Conservation (phyloP, 2,797 vertebrate species). For the Simalia tracyae region DNA sequence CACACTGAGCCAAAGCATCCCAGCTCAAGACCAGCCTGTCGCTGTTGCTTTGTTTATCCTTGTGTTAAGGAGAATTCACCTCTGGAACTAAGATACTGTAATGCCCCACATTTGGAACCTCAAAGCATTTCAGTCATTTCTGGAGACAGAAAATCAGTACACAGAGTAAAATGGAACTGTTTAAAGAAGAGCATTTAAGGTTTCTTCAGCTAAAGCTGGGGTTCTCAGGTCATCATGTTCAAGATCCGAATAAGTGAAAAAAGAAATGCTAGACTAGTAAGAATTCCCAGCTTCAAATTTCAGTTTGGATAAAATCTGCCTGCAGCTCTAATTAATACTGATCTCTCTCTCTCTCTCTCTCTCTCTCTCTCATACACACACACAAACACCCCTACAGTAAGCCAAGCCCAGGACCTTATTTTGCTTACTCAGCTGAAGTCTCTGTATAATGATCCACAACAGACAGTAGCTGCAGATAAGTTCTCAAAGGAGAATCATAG, state of each 20-base stretch:
- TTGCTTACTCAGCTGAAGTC: neutral
- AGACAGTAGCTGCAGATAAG: neutral
- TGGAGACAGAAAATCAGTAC: neutral
- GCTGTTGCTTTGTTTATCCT: neutral
- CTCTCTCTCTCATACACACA: accelerated
- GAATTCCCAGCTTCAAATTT: neutral
- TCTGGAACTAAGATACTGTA: neutral
- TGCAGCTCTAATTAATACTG: no score
- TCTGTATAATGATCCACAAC: neutral
- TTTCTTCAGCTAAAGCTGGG: neutral
- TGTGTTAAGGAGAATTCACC: neutral
- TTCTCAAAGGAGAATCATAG: neutral
- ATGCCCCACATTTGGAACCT: neutral
- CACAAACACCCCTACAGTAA: neutral
- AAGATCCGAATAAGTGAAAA: neutral
- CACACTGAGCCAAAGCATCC: neutral
- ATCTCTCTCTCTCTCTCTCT: neutral
- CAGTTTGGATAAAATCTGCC: neutral
- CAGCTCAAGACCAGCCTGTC: neutral
- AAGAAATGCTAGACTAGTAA: neutral
- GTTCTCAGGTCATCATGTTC: neutral
- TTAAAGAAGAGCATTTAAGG: neutral
- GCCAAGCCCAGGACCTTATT: neutral
- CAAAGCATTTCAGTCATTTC: neutral
- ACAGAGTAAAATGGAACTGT: neutral